These are phyloP conservation scores for Neoaliturus tenellus DNA, from an alignment of 2,888 invertebrate genomes.

Conservation along the genomic window DNA sequence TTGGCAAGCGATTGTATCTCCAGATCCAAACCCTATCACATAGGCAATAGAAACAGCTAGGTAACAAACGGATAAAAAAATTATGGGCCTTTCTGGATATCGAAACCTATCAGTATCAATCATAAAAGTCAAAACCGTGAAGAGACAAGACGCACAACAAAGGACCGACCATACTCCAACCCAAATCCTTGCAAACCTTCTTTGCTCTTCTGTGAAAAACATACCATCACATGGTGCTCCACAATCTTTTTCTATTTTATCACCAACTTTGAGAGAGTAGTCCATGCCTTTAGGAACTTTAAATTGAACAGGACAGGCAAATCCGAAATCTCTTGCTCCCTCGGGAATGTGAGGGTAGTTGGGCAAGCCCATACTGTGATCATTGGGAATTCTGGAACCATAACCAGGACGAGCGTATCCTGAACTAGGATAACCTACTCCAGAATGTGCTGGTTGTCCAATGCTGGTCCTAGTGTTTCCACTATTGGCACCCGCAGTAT, in stretches of 20 bases:
- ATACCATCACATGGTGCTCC: constrained; percentile 95
- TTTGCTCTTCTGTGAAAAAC: constrained; percentile 91
- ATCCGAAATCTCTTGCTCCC: constrained; percentile 84
- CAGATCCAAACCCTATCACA: constrained; percentile 89
- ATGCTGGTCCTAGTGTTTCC: constrained; percentile 43
- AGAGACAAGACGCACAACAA: constrained; percentile 93
- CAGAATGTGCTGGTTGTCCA: constrained; percentile 21
- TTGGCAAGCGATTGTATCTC: constrained; percentile 89
- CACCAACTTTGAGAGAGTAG: constrained; percentile 89
- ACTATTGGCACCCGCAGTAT: constrained; percentile 72
- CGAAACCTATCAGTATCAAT: constrained; percentile 97
- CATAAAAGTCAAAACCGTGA: constrained; percentile 94
- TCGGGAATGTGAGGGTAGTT: constrained; percentile 63
- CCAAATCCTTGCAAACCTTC: constrained; percentile 91
- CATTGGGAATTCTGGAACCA: constrained; percentile 47
- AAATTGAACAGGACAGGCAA: constrained; percentile 92
- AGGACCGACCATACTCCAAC: constrained; percentile 95
- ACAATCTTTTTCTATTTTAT: constrained; percentile 84
- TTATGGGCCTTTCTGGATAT: constrained; percentile 98
- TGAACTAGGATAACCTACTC: constrained; percentile 30
- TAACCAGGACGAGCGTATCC: constrained; percentile 40
- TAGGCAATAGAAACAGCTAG: constrained; percentile 96
- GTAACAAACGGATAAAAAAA: constrained; percentile 97
- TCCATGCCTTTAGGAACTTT: constrained; percentile 86
- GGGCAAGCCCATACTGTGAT: constrained; percentile 33